These are phyloP conservation scores for Drosophila nr. fundita DNA, from an alignment of 2,888 invertebrate genomes.

Conservation along the genomic window DNA sequence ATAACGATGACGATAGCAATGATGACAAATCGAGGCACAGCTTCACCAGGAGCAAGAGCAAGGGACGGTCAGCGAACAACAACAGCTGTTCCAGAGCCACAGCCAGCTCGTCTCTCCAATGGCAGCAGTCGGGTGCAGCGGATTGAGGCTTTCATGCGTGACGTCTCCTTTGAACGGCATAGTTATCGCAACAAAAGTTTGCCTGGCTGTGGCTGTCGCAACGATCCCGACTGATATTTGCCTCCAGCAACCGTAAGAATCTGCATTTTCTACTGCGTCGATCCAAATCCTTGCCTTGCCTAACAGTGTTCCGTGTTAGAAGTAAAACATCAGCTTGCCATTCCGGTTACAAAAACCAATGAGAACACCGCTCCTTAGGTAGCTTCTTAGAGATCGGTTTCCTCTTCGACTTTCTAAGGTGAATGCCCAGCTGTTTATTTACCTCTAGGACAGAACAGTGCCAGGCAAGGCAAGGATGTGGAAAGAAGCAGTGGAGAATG, in stretches of 20 bases:
- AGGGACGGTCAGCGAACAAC: constrained; percentile 15
- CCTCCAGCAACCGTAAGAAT: constrained; percentile 52
- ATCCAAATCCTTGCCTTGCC: no score
- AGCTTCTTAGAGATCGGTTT: not conserved
- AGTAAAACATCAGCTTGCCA: constrained; percentile 44
- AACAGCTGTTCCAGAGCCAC: not conserved
- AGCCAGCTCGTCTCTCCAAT: constrained; percentile 37
- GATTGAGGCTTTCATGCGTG: constrained; percentile 81
- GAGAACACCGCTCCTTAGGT: constrained; percentile 27
- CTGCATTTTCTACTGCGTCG: constrained; percentile 46
- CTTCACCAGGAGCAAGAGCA: constrained; percentile 32
- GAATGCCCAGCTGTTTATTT: no score
- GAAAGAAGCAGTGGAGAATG: constrained; percentile 49
- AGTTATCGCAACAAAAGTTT: constrained; percentile 12
- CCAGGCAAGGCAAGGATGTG: not conserved
- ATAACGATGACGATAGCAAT: constrained; percentile 2
- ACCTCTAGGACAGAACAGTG: not conserved
- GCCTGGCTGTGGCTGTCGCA: not conserved
- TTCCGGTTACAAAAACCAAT: constrained; percentile 18
- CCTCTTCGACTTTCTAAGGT: no score
- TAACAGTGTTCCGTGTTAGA: constrained; percentile 55
- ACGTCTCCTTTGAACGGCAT: constrained; percentile 73
- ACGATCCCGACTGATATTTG: no score
- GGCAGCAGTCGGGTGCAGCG: constrained; percentile 67
- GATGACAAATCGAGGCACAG: constrained; percentile 22